phyloP scores from a whole-genome alignment of 2,113 vertebrate genomes.

The Greenwoodochromis staneri region DNA sequence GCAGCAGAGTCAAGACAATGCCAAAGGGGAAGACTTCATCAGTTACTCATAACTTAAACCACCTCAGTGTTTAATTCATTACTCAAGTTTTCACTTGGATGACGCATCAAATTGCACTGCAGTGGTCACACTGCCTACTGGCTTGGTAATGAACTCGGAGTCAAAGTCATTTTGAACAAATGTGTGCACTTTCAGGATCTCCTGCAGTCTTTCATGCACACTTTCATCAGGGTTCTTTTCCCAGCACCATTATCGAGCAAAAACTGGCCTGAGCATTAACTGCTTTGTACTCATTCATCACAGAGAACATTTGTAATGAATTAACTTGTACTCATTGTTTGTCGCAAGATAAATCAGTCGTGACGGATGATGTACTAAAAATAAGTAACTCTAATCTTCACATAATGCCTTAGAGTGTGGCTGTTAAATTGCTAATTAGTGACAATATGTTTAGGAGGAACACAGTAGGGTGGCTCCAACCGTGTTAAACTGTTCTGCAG shows the following conservation, averaged over 20 bases:
- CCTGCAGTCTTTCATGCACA: neutral
- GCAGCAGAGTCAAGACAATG: neutral
- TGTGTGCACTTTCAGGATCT: neutral
- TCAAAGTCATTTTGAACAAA: neutral
- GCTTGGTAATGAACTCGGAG: neutral
- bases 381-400: conserved; percentile 23
- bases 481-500: neutral
- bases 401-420: neutral
- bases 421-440: conserved; percentile 27
- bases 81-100: neutral
- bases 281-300: conserved; percentile 16
- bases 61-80: neutral
- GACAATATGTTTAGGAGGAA: neutral
- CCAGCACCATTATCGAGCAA: neutral
- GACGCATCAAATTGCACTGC: neutral
- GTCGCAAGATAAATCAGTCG: conserved; percentile 13
- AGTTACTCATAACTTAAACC: neutral
- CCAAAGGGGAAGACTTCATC: neutral
- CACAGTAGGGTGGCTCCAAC: neutral
- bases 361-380: conserved; percentile 1
- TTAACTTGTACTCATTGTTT: neutral
- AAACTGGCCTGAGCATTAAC: neutral
- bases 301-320: neutral
- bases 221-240: neutral
- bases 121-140: neutral